Percentiles rank a stretch among this genome's conserved stretches.
phyloP scores from a whole-genome alignment of 2,797 vertebrate species.

The Triplophysa yarkandensis region DNA sequence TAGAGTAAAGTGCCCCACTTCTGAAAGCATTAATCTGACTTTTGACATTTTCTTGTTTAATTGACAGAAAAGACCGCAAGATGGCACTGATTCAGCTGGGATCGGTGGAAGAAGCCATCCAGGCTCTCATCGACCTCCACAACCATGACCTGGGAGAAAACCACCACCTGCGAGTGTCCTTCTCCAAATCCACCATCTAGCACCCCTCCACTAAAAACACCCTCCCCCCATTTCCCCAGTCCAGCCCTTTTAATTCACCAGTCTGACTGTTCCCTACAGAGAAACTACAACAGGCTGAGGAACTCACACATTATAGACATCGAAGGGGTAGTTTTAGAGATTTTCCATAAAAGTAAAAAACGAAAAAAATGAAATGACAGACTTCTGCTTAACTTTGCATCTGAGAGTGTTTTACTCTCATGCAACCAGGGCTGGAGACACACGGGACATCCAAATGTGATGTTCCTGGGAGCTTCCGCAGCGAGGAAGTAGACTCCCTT shows the following conservation, averaged over 20 bases:
- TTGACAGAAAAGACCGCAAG: conserved; percentile 84
- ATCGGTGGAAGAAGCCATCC: conserved; percentile 90
- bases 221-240: conserved; percentile 15
- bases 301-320: conserved; percentile 41
- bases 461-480: conserved; percentile 24
- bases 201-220: conserved; percentile 54
- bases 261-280: conserved; percentile 35
- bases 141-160: conserved; percentile 88
- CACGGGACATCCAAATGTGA: conserved; percentile 30
- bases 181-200: conserved; percentile 88
- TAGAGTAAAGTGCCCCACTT: neutral
- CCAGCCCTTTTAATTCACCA: conserved; percentile 14
- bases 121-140: conserved; percentile 88
- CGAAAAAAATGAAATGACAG: conserved; percentile 50
- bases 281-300: conserved; percentile 22
- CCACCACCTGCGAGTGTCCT: conserved; percentile 87
- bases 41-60: conserved; percentile 7
- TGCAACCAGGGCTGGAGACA: conserved; percentile 61
- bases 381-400: conserved; percentile 69
- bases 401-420: conserved; percentile 60
- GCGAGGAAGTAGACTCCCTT: conserved; percentile 32
- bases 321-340: conserved; percentile 58
- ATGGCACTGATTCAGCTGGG: conserved; percentile 90
- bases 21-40: too few species aligned
- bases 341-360: conserved; percentile 38